These are phyloP conservation scores for Hyles vespertilio DNA, from an alignment of 1,140 invertebrate genomes.

Conservation along the genomic window DNA sequence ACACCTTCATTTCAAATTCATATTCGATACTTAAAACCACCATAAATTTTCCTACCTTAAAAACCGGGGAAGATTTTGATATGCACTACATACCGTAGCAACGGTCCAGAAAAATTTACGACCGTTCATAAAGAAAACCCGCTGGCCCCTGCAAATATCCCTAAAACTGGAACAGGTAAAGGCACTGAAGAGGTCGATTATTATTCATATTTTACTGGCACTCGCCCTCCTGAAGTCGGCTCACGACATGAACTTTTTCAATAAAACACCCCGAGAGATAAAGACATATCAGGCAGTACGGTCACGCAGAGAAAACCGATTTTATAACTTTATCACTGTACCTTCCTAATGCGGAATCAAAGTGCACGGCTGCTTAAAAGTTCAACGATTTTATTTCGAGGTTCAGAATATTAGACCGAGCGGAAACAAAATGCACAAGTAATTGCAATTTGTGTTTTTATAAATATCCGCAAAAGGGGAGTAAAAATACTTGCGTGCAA, in stretches of 20 bases:
- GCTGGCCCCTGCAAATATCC: constrained; percentile 5
- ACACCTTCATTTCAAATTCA: too few species aligned
- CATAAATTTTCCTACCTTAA: too few species aligned
- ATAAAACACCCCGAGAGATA: constrained; percentile 62
- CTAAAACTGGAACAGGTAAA: constrained; percentile 14
- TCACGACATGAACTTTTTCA: constrained; percentile 71
- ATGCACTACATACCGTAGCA: background rate
- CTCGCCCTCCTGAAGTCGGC: constrained; percentile 48
- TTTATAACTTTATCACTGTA: constrained; percentile 69
- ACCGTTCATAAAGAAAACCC: constrained; percentile 15
- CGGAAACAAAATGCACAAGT: too few species aligned
- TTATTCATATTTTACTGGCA: constrained; percentile 65
- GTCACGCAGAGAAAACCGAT: constrained; percentile 63
- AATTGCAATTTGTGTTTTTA: too few species aligned
- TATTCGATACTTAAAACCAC: too few species aligned
- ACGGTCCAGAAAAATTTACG: constrained; percentile 6
- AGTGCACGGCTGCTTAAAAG: too few species aligned
- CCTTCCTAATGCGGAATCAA: constrained; percentile 21
- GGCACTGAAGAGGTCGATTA: constrained; percentile 35
- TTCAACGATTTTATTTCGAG: too few species aligned
- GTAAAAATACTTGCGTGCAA: background rate
- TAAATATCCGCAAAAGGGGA: too few species aligned
- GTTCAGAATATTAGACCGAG: too few species aligned
- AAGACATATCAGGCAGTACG: constrained; percentile 43
- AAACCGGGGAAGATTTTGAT: too few species aligned